These are phyloP conservation scores for Mormyrops boulengeri DNA, from an alignment of 2,797 vertebrate species.

Conservation along the genomic window DNA sequence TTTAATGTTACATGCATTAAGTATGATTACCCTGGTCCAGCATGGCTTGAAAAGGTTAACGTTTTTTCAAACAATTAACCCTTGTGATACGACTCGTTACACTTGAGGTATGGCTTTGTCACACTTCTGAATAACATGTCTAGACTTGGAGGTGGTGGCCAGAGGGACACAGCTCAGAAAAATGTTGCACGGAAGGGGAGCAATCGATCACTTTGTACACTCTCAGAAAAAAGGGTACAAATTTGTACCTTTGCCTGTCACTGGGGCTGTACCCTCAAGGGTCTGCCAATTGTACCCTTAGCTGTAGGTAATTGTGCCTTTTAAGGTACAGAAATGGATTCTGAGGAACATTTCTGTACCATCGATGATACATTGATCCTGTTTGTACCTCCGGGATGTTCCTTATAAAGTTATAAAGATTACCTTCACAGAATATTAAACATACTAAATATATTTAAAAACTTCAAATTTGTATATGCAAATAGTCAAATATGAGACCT, in stretches of 20 bases:
- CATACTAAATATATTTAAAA: neutral
- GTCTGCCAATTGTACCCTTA: too few species aligned
- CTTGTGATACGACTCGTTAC: neutral
- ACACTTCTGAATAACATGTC: slow-evolving; percentile 17
- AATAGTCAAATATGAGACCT: neutral
- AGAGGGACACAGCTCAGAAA: neutral
- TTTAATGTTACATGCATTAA: neutral
- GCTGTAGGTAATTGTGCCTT: too few species aligned
- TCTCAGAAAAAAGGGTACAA: too few species aligned
- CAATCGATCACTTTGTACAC: slow-evolving; percentile 51
- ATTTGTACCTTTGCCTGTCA: too few species aligned
- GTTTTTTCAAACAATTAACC: slow-evolving; percentile 14
- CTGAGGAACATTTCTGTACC: too few species aligned
- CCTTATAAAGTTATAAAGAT: too few species aligned
- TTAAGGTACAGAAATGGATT: too few species aligned
- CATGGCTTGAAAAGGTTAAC: neutral
- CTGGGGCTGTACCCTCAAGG: too few species aligned
- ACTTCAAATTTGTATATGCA: neutral
- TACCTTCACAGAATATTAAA: neutral
- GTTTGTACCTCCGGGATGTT: too few species aligned
- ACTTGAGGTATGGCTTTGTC: slow-evolving; percentile 19
- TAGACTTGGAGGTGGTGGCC: slow-evolving; percentile 9
- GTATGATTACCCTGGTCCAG: neutral
- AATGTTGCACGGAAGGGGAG: slow-evolving; percentile 24
- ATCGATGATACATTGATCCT: too few species aligned